Base-by-base conservation (phyloP, 2,113 vertebrate genomes). In the Toxostoma redivivum region DNA sequence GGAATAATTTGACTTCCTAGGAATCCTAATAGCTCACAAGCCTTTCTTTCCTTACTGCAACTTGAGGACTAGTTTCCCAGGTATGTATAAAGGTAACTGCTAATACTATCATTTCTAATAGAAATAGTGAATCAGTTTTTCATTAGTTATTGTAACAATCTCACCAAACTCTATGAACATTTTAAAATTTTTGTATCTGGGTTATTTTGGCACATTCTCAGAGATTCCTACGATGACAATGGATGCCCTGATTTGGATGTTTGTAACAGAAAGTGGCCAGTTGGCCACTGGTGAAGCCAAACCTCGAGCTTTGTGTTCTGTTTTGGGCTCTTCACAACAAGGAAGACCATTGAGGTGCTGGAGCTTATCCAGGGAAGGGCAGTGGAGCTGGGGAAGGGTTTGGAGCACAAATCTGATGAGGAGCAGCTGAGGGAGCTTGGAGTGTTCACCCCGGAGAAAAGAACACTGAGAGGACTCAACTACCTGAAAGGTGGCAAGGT, bases 271-370 rank as follows among this genome's bases (percentile, higher is more conserved):
- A 83, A 56, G 7, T 3, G 7, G 30, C 33, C 40, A 90, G 21
- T 12, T 24, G 0, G 2, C 45, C 57, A 44, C 7, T 25, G 33
- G 18, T 16, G 37, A 91, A 19, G 30, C 22, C 6, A 13, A 16
- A 51, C 7, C 7, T 33, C 0, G 0, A 65, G 25, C 10, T 10
- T 7, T 17, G 28, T 24, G 48, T 1, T 33, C 37, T 3, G 0
- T 51, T 81, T 31, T 38, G 53, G 30, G 27, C 5, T 19, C 2
- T 27, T 71, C 45, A 60, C 9, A 19, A 20, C 11, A 48, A 30
- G 10, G 10, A 44, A n/a, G n/a, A 37, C 33, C 37, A 69, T 0
- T 9, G 35, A 60, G 31, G 40, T 31, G 45, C 19, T 81, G 13
- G 2, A 64, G 31, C 0, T 0, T 25, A 17, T 48, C 40, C 38